These are phyloP conservation scores for Harlomillsia oculata DNA, from an alignment of 1,140 invertebrate species.

Conservation along the genomic window DNA sequence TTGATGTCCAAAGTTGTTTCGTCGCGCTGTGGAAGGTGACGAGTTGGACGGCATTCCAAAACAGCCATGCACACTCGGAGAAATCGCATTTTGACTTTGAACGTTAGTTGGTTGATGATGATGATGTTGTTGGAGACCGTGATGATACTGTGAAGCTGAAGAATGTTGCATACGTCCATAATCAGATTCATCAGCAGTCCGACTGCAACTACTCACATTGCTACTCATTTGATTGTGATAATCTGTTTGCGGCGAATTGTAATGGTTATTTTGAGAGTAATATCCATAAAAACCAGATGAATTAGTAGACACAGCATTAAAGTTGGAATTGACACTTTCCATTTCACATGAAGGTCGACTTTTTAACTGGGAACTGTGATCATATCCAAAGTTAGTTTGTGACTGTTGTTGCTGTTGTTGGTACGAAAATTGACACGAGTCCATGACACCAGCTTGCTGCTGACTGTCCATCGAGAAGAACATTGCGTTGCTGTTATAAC, in stretches of 20 bases:
- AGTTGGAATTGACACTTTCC: not conserved
- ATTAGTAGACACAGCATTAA: constrained; percentile 4
- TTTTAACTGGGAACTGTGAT: constrained; percentile 8
- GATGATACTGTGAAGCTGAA: constrained; percentile 2
- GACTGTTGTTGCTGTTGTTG: too few relatives aligned
- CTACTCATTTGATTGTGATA: constrained; percentile 17
- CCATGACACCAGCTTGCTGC: not conserved
- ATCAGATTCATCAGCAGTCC: constrained; percentile 4
- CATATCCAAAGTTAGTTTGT: constrained; percentile 10
- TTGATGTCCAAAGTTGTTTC: constrained; percentile 1
- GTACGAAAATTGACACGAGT: constrained; percentile 12
- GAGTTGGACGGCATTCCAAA: constrained; percentile 7
- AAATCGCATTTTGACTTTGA: constrained; percentile 4
- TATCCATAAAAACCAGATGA: constrained; percentile 4
- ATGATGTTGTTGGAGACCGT: constrained; percentile 3
- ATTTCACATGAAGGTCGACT: constrained; percentile 6
- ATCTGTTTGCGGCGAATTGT: constrained; percentile 5
- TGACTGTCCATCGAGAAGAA: constrained; percentile 2
- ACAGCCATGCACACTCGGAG: constrained; percentile 3
- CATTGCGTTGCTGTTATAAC: not conserved
- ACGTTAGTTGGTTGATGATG: constrained; percentile 11
- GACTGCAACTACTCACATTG: not conserved
- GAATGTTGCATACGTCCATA: constrained; percentile 4
- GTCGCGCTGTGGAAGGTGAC: not conserved
- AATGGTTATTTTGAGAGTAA: constrained; percentile 16